phyloP scores from a whole-genome alignment of 1,140 invertebrate species.

The Harlomillsia oculata region DNA sequence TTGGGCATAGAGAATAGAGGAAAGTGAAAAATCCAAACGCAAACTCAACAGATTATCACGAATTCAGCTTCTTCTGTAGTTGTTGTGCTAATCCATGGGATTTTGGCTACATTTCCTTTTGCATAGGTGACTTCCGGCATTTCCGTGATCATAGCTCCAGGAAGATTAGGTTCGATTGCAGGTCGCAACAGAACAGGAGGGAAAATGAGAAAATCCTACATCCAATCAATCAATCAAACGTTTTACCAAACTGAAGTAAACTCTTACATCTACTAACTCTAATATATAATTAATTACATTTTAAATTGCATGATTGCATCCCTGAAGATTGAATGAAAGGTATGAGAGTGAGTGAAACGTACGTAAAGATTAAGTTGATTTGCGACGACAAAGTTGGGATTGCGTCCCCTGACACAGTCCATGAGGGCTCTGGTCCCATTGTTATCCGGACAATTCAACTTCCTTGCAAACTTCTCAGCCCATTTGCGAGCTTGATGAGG shows the following conservation, averaged over 20 bases:
- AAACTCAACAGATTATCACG: slow-evolving; percentile 6
- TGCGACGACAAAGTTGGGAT: slow-evolving; percentile 6
- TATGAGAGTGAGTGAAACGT: not conserved
- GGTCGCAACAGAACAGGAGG: slow-evolving; percentile 12
- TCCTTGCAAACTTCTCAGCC: slow-evolving; percentile 3
- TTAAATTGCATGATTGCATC: no score
- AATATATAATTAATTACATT: no score
- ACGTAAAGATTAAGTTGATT: slow-evolving; percentile 7
- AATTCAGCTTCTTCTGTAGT: slow-evolving; percentile 17
- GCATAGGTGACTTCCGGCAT: slow-evolving; percentile 1
- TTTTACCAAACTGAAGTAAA: not conserved
- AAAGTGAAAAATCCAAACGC: not conserved
- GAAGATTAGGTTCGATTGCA: slow-evolving; percentile 4
- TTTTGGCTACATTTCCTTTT: slow-evolving; percentile 11
- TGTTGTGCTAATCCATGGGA: slow-evolving; percentile 1
- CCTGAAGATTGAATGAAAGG: no score
- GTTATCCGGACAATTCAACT: slow-evolving; percentile 2
- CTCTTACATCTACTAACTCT: no score
- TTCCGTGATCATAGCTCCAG: slow-evolving; percentile 8
- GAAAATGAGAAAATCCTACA: slow-evolving; percentile 13
- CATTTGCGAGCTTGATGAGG: not conserved
- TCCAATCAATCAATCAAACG: not conserved
- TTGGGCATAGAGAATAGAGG: no score
- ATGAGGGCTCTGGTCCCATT: slow-evolving; percentile 7
- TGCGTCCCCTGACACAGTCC: slow-evolving; percentile 3